Evolutionary conservation across 1,140 invertebrate species (phyloP).

Genomic region (Hyphantria cunea): DNA sequence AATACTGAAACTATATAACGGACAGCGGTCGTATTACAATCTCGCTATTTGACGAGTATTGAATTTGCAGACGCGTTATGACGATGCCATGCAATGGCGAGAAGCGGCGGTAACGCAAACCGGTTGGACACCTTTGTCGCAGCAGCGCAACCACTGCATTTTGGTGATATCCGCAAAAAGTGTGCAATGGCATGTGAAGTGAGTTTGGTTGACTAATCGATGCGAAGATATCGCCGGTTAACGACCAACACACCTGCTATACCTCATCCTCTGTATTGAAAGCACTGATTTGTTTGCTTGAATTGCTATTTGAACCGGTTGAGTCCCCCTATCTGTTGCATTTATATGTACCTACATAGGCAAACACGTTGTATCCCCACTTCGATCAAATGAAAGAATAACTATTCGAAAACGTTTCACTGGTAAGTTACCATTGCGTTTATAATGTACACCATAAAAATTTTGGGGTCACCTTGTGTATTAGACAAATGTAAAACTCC

Average conservation of each 20-base stretch:
- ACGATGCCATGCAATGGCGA: constrained; percentile 38
- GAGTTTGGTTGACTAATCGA: constrained; percentile 59
- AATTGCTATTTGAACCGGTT: constrained; percentile 61
- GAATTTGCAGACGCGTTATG: constrained; percentile 76
- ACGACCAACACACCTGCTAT: constrained; percentile 47
- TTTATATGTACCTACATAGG: constrained; percentile 42
- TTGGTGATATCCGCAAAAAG: constrained; percentile 78
- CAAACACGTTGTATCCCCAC: constrained; percentile 50
- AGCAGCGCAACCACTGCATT: constrained; percentile 62
- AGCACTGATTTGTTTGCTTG: constrained; percentile 58
- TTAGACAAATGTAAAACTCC: no score
- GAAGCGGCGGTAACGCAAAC: constrained; percentile 69
- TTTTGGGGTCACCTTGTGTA: no score
- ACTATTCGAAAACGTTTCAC: constrained; percentile 31
- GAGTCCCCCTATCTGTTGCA: constrained; percentile 43
- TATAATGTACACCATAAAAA: no score
- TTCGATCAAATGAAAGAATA: constrained; percentile 36
- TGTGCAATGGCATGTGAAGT: constrained; percentile 60
- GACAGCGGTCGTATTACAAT: constrained; percentile 53
- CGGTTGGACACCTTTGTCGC: constrained; percentile 75
- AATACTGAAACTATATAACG: constrained; percentile 35
- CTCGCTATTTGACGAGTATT: constrained; percentile 73
- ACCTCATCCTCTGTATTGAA: constrained; percentile 50
- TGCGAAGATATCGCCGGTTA: constrained; percentile 47
- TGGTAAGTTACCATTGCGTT: no score